Percentiles rank a stretch among this genome's conserved stretches.
phyloP scores from a whole-genome alignment of 2,113 vertebrate genomes.

The Edolisoma coerulescens region DNA sequence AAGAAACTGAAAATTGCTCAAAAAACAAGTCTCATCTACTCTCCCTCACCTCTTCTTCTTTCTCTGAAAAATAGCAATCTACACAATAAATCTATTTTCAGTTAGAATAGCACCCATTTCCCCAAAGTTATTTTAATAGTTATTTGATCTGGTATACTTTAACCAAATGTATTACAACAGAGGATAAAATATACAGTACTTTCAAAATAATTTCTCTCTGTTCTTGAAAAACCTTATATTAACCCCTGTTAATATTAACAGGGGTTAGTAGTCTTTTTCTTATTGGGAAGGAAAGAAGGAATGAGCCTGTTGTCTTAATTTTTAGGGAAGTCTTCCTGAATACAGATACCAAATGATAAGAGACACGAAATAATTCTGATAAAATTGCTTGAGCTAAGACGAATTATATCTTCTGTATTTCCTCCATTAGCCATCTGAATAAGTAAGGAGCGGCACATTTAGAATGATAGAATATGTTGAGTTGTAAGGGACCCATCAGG shows the following conservation, averaged over 20 bases:
- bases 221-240: background rate
- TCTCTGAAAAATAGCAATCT: background rate
- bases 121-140: background rate
- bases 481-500: background rate
- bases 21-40: background rate
- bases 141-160: background rate
- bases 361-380: background rate
- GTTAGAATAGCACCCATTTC: background rate
- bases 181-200: background rate
- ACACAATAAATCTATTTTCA: background rate
- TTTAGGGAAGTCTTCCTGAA: background rate
- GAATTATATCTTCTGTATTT: background rate
- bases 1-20: background rate
- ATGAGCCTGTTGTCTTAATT: accelerated
- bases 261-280: background rate
- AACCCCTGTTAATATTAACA: background rate
- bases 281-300: background rate
- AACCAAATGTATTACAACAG: background rate
- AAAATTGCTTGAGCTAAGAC: background rate
- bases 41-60: background rate
- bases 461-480: background rate
- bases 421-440: background rate
- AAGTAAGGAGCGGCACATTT: background rate
- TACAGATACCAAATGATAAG: background rate
- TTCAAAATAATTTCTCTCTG: background rate